These are phyloP conservation scores for Capromys pilorides DNA, from an alignment of 2,797 vertebrate genomes.

Conservation along the genomic window DNA sequence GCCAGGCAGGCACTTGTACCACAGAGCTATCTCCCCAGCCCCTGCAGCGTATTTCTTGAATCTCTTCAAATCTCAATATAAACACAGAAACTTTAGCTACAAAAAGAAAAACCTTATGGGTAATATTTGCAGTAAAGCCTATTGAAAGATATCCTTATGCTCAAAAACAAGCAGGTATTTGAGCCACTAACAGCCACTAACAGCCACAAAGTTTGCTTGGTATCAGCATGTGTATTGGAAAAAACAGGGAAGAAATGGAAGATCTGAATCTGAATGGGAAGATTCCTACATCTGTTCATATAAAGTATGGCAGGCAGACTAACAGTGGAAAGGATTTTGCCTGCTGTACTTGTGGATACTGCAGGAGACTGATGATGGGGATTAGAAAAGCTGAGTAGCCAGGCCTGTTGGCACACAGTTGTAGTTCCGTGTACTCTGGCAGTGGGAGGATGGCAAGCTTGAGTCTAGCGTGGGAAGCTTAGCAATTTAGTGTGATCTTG, in stretches of 20 bases:
- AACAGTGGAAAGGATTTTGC: background rate
- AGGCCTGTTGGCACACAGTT: background rate
- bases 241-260: background rate
- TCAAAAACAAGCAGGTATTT: background rate
- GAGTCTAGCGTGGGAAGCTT: background rate
- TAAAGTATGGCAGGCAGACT: background rate
- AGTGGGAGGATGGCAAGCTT: background rate
- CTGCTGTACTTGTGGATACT: background rate
- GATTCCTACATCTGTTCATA: background rate
- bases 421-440: background rate
- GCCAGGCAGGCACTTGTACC: no score
- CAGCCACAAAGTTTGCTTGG: background rate
- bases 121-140: background rate
- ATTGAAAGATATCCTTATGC: background rate
- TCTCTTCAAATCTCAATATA: constrained; percentile 22
- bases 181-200: background rate
- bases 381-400: background rate
- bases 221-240: background rate
- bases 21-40: no score
- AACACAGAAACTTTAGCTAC: background rate
- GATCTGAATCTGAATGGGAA: background rate
- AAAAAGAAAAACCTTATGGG: background rate
- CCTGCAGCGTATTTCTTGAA: background rate
- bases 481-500: background rate
- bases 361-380: background rate